These are phyloP conservation scores for Galerucella pusilla DNA, from an alignment of 2,888 invertebrate species.

Conservation along the genomic window DNA sequence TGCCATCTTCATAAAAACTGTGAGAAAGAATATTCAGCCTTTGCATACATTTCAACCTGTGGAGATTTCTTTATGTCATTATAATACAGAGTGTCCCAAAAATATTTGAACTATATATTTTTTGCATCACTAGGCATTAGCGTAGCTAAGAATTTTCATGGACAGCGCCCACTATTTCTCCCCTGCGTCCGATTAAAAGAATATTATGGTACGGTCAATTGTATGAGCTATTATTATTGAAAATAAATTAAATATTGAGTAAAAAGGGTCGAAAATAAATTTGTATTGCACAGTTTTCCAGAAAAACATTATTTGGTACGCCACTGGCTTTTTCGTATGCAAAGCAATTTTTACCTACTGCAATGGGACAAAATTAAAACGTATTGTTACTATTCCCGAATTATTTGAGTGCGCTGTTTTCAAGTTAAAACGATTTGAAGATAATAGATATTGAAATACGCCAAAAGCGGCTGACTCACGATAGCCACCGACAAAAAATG, in stretches of 20 bases:
- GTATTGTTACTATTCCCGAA: neutral
- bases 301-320: too few species aligned
- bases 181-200: too few species aligned
- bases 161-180: too few species aligned
- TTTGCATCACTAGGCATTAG: too few species aligned
- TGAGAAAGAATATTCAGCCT: slow-evolving; percentile 24
- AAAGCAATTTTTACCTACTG: neutral
- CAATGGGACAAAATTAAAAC: neutral
- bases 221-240: too few species aligned
- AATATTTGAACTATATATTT: neutral
- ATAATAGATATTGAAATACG: slow-evolving; percentile 25
- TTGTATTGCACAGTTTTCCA: too few species aligned
- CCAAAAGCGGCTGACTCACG: slow-evolving; percentile 30
- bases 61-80: neutral
- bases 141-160: too few species aligned
- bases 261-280: too few species aligned
- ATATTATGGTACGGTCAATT: too few species aligned
- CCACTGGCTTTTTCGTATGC: too few species aligned
- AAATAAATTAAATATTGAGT: too few species aligned
- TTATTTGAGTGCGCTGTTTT: neutral
- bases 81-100: slow-evolving; percentile 12
- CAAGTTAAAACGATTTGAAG: neutral
- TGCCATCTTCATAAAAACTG: slow-evolving; percentile 33
- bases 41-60: slow-evolving; percentile 1
- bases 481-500: slow-evolving; percentile 22